Base-by-base conservation (phyloP, 2,797 vertebrate species). In the Eulemur rubriventer region DNA sequence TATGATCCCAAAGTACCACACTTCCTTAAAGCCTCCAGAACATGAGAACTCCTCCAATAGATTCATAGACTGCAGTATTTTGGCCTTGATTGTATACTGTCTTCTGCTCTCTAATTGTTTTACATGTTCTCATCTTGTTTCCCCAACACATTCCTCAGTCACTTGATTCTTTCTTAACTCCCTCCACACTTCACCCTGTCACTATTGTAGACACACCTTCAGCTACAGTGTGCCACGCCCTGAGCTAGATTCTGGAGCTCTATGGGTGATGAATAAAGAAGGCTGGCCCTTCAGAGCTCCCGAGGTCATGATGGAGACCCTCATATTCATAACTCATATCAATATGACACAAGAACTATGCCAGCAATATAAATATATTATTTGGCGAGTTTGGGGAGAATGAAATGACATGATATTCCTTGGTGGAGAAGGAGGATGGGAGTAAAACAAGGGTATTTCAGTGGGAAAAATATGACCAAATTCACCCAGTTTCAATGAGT, bases 141-240 rank as follows among this genome's bases (percentile, higher is more conserved):
- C 65, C 72, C n/a, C 6, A 97, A 94, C 67, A 97, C 86, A 96
- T n/a, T 83, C 33, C 10, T 76, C 61, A 95, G 43, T 78, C 52
- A 96, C 59, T 83, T 67, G 67, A 80, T 88, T 91, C 16, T 41
- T 52, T 61, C 80, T 72, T 46, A 78, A 79, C 28, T 86, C 55
- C 46, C 41, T 22, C 33, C 48, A 50, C 20, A 38, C 3, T 41
- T 72, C 59, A 38, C 3, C 35, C 17, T 26, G 1, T 70, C 46
- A 61, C 12, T 28, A 61, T 4, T 10, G 10, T 35, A 57, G 18
- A 41, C 1, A 17, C 7, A 1, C 41, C 67, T 57, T 52, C n/a
- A 72, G 41, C 7, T 26, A 43, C 50, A 41, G 24, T 20, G 17
- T 26, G 30, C 17, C 6, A 57, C 7, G 14, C 16, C 22, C 30